Evolutionary conservation across 2,797 vertebrate genomes (phyloP).

Genomic region (Tenualosa thibaudeaui): DNA sequence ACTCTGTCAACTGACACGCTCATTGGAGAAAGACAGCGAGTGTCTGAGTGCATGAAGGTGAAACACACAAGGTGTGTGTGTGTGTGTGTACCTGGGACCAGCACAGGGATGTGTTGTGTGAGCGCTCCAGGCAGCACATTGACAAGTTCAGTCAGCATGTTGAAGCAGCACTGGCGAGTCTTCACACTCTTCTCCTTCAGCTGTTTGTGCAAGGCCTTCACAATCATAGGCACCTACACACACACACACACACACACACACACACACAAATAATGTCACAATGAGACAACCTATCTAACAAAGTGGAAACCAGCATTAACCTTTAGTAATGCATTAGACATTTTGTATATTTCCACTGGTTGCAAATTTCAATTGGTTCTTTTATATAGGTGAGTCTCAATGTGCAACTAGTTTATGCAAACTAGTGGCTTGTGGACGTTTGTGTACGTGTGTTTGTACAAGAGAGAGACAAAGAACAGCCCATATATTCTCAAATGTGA

Average conservation of each 20-base stretch:
- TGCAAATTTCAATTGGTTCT: neutral
- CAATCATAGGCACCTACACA: conserved; percentile 94
- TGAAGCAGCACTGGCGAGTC: conserved; percentile 98
- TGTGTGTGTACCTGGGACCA: conserved; percentile 51
- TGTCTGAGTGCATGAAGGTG: neutral
- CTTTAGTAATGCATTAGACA: neutral
- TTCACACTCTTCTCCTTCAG: conserved; percentile 99
- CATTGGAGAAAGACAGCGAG: neutral
- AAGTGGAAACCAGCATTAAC: neutral
- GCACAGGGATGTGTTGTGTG: conserved; percentile 91
- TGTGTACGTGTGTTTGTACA: no score
- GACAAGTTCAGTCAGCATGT: conserved; percentile 97
- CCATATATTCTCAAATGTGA: no score
- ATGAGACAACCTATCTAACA: neutral
- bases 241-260: neutral
- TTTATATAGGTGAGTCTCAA: no score
- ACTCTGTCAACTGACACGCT: neutral
- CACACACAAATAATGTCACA: neutral
- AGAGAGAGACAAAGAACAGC: no score
- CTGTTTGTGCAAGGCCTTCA: conserved; percentile 97
- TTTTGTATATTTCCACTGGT: no score
- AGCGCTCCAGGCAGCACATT: conserved; percentile 95
- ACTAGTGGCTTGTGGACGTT: neutral
- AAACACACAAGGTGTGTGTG: neutral
- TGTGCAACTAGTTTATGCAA: no score